phyloP scores from a whole-genome alignment of 2,113 vertebrate species.

The Pomatorhinus ruficollis region DNA sequence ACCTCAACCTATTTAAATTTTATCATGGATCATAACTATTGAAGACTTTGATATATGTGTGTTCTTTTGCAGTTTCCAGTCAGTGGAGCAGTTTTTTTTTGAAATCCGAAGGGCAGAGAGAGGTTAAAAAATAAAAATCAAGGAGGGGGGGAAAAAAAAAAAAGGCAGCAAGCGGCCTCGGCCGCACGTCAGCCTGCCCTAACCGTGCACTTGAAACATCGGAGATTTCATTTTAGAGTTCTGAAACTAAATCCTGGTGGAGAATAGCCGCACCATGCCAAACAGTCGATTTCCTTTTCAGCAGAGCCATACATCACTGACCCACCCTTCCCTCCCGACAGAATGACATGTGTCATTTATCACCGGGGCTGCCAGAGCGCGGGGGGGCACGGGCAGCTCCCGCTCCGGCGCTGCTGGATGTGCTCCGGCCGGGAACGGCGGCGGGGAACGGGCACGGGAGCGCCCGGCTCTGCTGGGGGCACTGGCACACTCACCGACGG shows the following conservation, averaged over 20 bases:
- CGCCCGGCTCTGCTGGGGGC: background rate
- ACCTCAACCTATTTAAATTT: conserved; percentile 72
- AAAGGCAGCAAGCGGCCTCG: conserved; percentile 38
- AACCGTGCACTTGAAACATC: conserved; percentile 82
- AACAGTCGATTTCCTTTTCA: conserved; percentile 98
- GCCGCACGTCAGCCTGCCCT: conserved; percentile 74
- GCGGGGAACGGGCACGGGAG: background rate
- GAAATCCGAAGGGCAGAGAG: conserved; percentile 68
- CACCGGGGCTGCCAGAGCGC: conserved; percentile 85
- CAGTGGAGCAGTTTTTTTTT: conserved; percentile 43
- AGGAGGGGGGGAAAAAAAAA: accelerated
- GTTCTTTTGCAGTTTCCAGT: conserved; percentile 70
- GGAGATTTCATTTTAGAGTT: conserved; percentile 89
- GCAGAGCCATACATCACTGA: conserved; percentile 94
- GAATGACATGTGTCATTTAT: conserved; percentile 99
- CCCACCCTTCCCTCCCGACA: conserved; percentile 96
- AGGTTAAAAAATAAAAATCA: conserved; percentile 37
- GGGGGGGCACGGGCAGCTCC: conserved; percentile 57
- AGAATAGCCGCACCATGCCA: conserved; percentile 85
- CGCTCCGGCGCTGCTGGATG: conserved; percentile 11
- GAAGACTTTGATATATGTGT: conserved; percentile 77
- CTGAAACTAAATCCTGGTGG: conserved; percentile 83
- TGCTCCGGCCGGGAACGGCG: background rate
- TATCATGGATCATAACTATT: conserved; percentile 79
- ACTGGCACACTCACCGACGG: background rate